These are phyloP conservation scores for Tanypteryx hageni DNA, from an alignment of 2,888 invertebrate species.

Conservation along the genomic window DNA sequence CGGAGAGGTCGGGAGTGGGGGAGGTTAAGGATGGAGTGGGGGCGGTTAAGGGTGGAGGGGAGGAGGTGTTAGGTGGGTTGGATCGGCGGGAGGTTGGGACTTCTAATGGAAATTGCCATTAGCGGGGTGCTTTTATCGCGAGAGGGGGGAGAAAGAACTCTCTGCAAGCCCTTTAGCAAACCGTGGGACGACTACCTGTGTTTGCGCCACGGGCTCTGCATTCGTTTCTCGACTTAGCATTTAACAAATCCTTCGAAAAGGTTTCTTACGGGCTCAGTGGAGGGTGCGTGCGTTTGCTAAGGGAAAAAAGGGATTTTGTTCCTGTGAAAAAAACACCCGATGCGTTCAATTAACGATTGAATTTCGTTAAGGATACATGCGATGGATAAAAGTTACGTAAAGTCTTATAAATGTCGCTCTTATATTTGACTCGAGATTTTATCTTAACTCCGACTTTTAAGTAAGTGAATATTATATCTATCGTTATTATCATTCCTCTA, in stretches of 20 bases:
- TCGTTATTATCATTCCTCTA: too few relatives aligned
- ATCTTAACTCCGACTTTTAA: too few relatives aligned
- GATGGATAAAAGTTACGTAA: too few relatives aligned
- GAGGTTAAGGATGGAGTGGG: neutral
- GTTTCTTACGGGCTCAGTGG: neutral
- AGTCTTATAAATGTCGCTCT: too few relatives aligned
- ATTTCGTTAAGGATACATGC: too few relatives aligned
- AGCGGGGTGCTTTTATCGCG: neutral
- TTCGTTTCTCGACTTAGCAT: neutral
- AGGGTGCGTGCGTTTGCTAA: neutral
- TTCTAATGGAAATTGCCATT: slow-evolving; percentile 47
- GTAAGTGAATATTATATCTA: too few relatives aligned
- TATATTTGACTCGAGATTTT: too few relatives aligned
- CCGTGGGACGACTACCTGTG: neutral
- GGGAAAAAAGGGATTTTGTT: neutral
- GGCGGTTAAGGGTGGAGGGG: neutral
- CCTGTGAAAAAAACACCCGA: neutral
- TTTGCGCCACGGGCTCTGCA: neutral
- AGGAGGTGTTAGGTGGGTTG: neutral
- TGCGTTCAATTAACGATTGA: too few relatives aligned
- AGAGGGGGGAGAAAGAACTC: neutral
- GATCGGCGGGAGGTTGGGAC: neutral
- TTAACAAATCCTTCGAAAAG: neutral
- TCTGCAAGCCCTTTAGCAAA: neutral
- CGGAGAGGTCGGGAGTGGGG: neutral